Percentiles rank a stretch among this genome's conserved stretches.
phyloP scores from a whole-genome alignment of 2,888 invertebrate species.

The Drosophila quinaria region DNA sequence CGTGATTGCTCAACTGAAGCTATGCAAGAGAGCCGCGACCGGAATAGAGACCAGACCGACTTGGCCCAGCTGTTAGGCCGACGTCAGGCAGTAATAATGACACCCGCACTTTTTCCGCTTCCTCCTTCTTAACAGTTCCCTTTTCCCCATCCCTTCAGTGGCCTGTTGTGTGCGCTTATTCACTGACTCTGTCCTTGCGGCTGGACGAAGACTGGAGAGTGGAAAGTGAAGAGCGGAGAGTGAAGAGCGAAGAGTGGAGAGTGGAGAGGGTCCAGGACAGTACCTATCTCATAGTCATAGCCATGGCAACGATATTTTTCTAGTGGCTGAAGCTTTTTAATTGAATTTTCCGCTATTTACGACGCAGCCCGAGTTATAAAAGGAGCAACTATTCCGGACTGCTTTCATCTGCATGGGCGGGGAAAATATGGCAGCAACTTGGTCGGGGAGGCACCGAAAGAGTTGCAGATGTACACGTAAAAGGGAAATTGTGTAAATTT shows the following conservation, averaged over 20 bases:
- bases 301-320: slow-evolving; percentile 81
- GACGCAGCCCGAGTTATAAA: slow-evolving; percentile 44
- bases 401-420: slow-evolving; percentile 16
- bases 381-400: slow-evolving; percentile 29
- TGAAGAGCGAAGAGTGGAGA: background rate
- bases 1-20: slow-evolving; percentile 76
- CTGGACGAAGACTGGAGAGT: background rate
- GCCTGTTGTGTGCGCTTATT: slow-evolving; percentile 52
- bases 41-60: background rate
- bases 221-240: slow-evolving; percentile 3
- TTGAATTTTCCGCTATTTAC: slow-evolving; percentile 81
- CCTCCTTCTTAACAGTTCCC: slow-evolving; percentile 1
- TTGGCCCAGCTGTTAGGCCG: slow-evolving; percentile 52
- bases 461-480: slow-evolving; percentile 47
- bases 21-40: slow-evolving; percentile 18
- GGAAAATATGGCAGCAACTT: slow-evolving; percentile 48
- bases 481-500: slow-evolving; percentile 71
- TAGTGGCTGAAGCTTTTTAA: slow-evolving; percentile 81
- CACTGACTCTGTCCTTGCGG: slow-evolving; percentile 36
- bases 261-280: slow-evolving; percentile 35
- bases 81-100: slow-evolving; percentile 62
- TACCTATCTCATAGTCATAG: slow-evolving; percentile 77
- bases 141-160: slow-evolving; percentile 2
- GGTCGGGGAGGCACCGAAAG: slow-evolving; percentile 36
- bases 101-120: slow-evolving; percentile 11